A percentile compares a stretch with the other conserved stretches of the same genome.
Evolutionary conservation across 2,113 vertebrate genomes (phyloP).

Genomic region (Laticauda colubrina): DNA sequence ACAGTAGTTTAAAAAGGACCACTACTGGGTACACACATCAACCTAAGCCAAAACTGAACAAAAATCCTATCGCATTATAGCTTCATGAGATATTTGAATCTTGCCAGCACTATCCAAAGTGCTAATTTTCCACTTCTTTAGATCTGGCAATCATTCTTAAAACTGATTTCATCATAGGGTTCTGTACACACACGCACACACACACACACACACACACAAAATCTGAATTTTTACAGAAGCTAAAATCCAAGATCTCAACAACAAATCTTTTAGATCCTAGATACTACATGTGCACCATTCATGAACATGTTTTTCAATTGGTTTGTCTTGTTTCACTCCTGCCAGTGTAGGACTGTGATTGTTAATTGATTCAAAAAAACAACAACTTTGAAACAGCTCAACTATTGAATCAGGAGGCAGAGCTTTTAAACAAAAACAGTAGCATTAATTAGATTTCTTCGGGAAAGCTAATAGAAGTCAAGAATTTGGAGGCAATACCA

Average conservation of each 20-base stretch:
- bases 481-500: neutral
- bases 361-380: neutral
- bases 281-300: neutral
- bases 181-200: neutral
- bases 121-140: neutral
- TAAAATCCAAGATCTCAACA: neutral
- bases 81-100: neutral
- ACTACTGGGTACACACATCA: neutral
- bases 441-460: neutral
- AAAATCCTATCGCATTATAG: neutral
- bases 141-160: neutral
- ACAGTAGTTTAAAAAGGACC: neutral
- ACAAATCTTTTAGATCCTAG: neutral
- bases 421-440: neutral
- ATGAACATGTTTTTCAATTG: neutral
- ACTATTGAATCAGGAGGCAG: neutral
- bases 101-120: neutral
- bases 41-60: neutral
- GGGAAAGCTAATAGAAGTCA: neutral
- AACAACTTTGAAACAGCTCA: neutral
- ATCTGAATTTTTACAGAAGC: neutral
- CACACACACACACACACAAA: neutral
- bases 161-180: neutral
- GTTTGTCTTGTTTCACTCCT: neutral
- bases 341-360: neutral